Evolutionary conservation across 2,113 vertebrate genomes (phyloP).

Genomic region (Channa maculata): DNA sequence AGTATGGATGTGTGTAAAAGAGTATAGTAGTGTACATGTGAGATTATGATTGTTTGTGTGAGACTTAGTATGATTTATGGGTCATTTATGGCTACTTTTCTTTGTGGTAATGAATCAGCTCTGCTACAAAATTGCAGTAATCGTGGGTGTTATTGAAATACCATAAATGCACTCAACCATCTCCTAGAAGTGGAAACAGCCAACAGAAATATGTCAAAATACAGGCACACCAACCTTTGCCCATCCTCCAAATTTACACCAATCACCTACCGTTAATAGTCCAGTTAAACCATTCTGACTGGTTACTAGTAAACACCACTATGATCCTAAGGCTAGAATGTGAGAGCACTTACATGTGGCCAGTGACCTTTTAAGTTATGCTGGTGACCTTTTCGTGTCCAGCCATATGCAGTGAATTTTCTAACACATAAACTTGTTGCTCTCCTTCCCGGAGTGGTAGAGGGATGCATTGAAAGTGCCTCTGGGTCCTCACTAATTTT

Average conservation of each 20-base stretch:
- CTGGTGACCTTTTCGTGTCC: conserved; percentile 51
- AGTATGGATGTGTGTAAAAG: no score
- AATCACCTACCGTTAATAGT: no score
- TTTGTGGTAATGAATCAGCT: conserved; percentile 42
- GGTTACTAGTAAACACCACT: conserved; percentile 93
- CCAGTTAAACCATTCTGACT: conserved; percentile 93
- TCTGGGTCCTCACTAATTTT: conserved; percentile 91
- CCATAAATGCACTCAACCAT: conserved; percentile 84
- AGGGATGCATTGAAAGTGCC: conserved; percentile 92
- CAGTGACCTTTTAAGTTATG: conserved; percentile 48
- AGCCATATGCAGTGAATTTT: conserved; percentile 43
- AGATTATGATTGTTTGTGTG: no score
- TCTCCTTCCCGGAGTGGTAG: conserved; percentile 90
- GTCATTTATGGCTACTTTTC: background rate
- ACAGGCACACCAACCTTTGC: conserved; percentile 88
- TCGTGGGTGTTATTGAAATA: conserved; percentile 25
- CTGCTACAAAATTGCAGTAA: conserved; percentile 2
- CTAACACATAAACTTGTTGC: conserved; percentile 80
- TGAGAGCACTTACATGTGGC: background rate
- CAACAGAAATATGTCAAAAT: conserved; percentile 89
- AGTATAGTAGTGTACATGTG: no score
- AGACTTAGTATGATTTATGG: no score
- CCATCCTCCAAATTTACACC: conserved; percentile 83
- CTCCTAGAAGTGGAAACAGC: conserved; percentile 89
- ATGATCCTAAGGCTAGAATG: conserved; percentile 84